Percentiles rank a stretch among this genome's conserved stretches.
Conservation (phyloP, 1,140 invertebrate genomes). For the fruit fly (Drosophila melanogaster) region Release_6_plus_ISO1_MT NC_004354.4:8581501-8582000, state of each 20-base stretch:
- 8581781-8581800: constrained; percentile 8
- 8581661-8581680: too few relatives aligned
- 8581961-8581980: background rate
- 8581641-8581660: too few relatives aligned
- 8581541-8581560: too few relatives aligned
- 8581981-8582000: constrained; percentile 63
- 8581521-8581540: too few relatives aligned
- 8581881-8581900: constrained; percentile 43
- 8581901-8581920: constrained; percentile 41
- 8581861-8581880: constrained; percentile 2
- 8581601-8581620: too few relatives aligned
- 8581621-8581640: too few relatives aligned
- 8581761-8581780: constrained; percentile 9
- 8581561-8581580: too few relatives aligned
- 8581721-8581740: background rate
- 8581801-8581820: constrained; percentile 25
- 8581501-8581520: too few relatives aligned
- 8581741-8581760: background rate
- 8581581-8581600: too few relatives aligned
- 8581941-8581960: constrained; percentile 1
- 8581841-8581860: constrained; percentile 3
- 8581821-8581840: constrained; percentile 16
- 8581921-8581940: constrained; percentile 19
- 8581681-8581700: too few relatives aligned
- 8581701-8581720: background rate